Base-by-base conservation (phyloP, 2,113 vertebrate genomes). In the Lycocorax pyrrhopterus region DNA sequence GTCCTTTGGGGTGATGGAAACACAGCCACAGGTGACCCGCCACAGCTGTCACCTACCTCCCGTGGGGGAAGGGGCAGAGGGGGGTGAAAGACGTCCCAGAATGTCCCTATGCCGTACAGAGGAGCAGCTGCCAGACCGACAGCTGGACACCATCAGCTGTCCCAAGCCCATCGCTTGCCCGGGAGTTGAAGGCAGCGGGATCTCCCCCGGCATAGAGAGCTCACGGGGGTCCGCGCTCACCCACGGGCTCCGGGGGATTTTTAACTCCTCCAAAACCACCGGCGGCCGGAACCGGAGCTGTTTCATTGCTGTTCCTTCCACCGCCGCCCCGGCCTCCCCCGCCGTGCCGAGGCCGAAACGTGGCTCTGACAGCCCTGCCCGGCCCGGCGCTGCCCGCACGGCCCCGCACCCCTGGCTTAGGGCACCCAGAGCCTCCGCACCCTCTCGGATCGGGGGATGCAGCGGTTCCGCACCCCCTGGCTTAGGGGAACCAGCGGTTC, bases 21-120 rank as follows among this genome's bases (percentile, higher is more conserved):
- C 1, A 17, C 77, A 15, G 8, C 12, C 60, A 3, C 4, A 32
- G 58, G 30, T 16, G 27, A 58, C 17, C 59, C 2, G 1, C 27
- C 7, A 4, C 1, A 12, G 49, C 47, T 22, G 47, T 13, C 78
- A 44, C 25, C n/a, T 1, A 4, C 23, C 69, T 30, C 2, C 26
- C 33, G 8, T 0, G 8, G 13, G 23, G 12, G 9, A 43, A 51
- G 23, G 20, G 27, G 9, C 47, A 4, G 6, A 15, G 3, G 0
- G 2, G 12, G 19, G 1, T 33, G 12, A 7, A 10, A 26, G 33
- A 6, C 3, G 17, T 2, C 87, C 72, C 6, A 0, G 7, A 29
- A 16, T 0, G 16, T 5, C 53, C 10, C 64, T 3, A 0, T 2
- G 37, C 16, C 52, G 1, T 0, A 1, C 3, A 9, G 2, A 12